These are phyloP conservation scores for Phoeniculus purpureus DNA, from an alignment of 2,797 vertebrate species.

Conservation along the genomic window DNA sequence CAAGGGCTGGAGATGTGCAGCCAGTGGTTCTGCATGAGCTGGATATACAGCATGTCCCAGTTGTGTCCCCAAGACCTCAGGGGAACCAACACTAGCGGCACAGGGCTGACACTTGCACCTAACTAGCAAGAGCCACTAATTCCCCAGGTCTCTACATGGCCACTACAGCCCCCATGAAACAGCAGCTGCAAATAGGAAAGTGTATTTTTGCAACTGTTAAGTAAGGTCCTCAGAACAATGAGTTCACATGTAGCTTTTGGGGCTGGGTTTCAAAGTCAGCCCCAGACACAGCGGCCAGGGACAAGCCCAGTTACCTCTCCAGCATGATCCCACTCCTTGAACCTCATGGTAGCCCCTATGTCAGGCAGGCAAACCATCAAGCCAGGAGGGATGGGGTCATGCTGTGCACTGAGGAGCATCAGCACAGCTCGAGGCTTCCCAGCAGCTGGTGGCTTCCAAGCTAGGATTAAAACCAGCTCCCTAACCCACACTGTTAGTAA, in stretches of 20 bases:
- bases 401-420: background rate
- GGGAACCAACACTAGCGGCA: background rate
- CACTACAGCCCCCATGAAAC: background rate
- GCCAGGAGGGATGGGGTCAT: background rate
- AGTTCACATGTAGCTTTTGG: background rate
- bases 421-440: accelerated
- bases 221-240: background rate
- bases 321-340: background rate
- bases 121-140: background rate
- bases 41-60: background rate
- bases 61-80: background rate
- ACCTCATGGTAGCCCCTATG: background rate
- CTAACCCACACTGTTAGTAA: background rate
- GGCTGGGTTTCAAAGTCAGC: background rate
- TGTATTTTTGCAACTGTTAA: background rate
- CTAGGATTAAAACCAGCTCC: background rate
- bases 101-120: background rate
- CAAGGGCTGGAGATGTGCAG: background rate
- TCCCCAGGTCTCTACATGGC: accelerated
- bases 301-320: background rate
- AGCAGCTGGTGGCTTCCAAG: background rate
- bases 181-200: background rate
- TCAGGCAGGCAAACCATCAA: background rate
- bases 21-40: background rate
- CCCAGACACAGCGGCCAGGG: accelerated